Conservation (phyloP, 2,888 invertebrate genomes). For the Malacosoma neustria region DNA sequence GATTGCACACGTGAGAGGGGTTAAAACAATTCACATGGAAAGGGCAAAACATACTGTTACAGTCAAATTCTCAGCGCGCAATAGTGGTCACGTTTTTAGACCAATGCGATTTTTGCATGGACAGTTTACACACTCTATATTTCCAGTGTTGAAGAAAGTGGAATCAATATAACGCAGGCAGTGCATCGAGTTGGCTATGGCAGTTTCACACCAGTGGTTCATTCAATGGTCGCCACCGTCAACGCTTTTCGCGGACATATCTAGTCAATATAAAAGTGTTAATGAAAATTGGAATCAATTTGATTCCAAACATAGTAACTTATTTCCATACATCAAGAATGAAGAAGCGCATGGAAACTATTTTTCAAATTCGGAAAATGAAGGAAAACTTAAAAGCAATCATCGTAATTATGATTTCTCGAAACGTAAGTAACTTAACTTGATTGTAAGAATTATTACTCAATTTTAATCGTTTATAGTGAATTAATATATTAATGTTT, state of each 20-base stretch:
- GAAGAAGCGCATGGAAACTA: conserved; percentile 7
- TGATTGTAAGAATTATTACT: conserved; percentile 28
- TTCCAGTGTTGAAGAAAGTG: conserved; percentile 19
- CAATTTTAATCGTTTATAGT: no score
- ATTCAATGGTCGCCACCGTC: conserved; percentile 62
- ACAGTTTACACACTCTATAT: conserved; percentile 18
- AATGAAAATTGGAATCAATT: conserved; percentile 34
- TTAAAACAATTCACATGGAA: conserved; percentile 23
- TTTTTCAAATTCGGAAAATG: conserved; percentile 9
- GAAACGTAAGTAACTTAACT: conserved; percentile 15
- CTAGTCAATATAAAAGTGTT: conserved; percentile 37
- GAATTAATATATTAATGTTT: no score
- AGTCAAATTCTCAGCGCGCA: conserved; percentile 32
- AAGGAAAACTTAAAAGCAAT: conserved; percentile 11
- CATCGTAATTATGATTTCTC: conserved; percentile 8
- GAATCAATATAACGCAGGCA: conserved; percentile 10
- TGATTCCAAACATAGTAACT: conserved; percentile 16
- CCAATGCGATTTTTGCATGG: conserved; percentile 24
- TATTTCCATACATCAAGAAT: conserved; percentile 15
- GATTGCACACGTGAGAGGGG: conserved; percentile 20
- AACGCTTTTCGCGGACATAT: conserved; percentile 44
- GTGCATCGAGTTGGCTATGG: conserved; percentile 32
- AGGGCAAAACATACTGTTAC: conserved; percentile 25
- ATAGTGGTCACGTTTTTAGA: conserved; percentile 40
- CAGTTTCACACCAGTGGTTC: conserved; percentile 68